Evolutionary conservation across 2,888 invertebrate species (phyloP), one percentile per base, ranked within the genome.

Genomic region (Celastrina argiolus): DNA sequence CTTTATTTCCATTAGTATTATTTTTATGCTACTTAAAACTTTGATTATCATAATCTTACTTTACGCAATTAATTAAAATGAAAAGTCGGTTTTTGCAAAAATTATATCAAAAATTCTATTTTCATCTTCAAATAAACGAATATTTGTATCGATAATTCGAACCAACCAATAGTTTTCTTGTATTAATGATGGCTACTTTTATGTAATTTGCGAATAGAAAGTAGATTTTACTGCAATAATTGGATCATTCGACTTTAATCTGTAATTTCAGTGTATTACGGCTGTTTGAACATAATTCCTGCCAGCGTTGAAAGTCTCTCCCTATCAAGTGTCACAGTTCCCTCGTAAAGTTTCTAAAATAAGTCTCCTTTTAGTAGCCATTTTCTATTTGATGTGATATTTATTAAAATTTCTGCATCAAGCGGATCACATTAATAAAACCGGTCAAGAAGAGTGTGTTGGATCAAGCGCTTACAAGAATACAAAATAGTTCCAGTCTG

Each of bases 341-440:
- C 2, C 31, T 58, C 58, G 31, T 58, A 58, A 58, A 58, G n/a
- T 58, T 58, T 58, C 58, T 58, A 58, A 58, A 58, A 58, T 58
- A 58, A 58, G 58, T 58, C 22, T 51, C 22, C 51, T 51, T 51
- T 51, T 26, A 51, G 51, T 51, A 26, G 22, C 22, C 10, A 36
- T 36, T 8, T 36, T 26, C 22, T 51, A 51, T 51, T 45, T 45
- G 12, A 51, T 51, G 51, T 26, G 51, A 26, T 51, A 51, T 51
- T 22, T 12, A 26, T 51, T 14, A 14, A 51, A 14, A 26, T 51
- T 22, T 51, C 10, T 26, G 10, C 26, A 31, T 26, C 51, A 26
- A 26, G 18, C 18, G 45, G 18, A 45, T 26, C 14, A 51, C 5
- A 10, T 36, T 36, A 36, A 36, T 8, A 12, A 36, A 36, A 14